A percentile compares a stretch with the other conserved stretches of the same genome.
phyloP scores from a whole-genome alignment of 1,140 invertebrate genomes.

The Temnothorax longispinosus region DNA sequence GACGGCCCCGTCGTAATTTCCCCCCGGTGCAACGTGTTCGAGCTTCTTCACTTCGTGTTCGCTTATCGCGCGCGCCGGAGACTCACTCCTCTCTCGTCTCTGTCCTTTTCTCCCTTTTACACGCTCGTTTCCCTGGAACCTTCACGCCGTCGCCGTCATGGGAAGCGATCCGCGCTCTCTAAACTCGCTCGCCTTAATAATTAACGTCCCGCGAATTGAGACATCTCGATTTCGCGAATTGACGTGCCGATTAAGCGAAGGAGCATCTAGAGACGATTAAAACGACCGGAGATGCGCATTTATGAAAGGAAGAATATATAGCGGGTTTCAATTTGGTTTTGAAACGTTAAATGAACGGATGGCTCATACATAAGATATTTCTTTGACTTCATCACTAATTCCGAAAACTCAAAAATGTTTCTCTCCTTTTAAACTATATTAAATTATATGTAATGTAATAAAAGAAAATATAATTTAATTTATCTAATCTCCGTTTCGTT shows the following conservation, averaged over 20 bases:
- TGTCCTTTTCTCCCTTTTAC: constrained; percentile 2
- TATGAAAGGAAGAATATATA: neutral
- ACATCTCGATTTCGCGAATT: constrained; percentile 17
- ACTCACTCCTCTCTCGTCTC: neutral
- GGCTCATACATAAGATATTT: neutral
- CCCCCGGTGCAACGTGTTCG: constrained; percentile 52
- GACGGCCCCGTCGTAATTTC: constrained; percentile 53
- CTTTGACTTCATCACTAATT: neutral
- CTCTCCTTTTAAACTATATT: neutral
- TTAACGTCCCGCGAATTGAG: constrained; percentile 38
- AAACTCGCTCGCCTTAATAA: constrained; percentile 40
- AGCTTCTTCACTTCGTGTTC: constrained; percentile 58
- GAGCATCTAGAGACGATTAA: neutral
- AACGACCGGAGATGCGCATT: neutral
- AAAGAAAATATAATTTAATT: neutral
- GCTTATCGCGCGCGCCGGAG: constrained; percentile 46
- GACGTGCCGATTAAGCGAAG: neutral
- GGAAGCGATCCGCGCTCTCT: constrained; percentile 9
- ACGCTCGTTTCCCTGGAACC: constrained; percentile 27
- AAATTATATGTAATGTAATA: neutral
- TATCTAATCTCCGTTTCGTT: neutral
- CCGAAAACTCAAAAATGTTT: neutral
- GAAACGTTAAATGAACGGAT: neutral
- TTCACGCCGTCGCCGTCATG: constrained; percentile 26
- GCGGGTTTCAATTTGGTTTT: neutral